Conservation (phyloP, 2,797 vertebrate species). For the Oryzias sinensis region DNA sequence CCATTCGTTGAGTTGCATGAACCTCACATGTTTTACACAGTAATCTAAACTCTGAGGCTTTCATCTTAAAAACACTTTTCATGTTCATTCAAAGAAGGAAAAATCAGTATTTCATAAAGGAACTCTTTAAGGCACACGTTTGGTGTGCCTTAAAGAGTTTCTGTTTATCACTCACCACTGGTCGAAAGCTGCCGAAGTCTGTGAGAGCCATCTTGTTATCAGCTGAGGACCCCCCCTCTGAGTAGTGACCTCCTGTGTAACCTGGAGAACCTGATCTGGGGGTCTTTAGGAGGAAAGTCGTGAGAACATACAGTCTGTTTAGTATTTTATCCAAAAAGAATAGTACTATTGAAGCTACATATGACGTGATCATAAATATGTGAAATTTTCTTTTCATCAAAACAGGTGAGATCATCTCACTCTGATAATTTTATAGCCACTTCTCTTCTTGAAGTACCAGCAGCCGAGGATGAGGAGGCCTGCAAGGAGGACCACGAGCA, state of each 20-base stretch:
- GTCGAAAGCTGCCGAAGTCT: constrained; percentile 77
- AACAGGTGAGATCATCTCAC: constrained; percentile 64
- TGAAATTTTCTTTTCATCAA: not conserved
- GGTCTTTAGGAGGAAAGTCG: constrained; percentile 36
- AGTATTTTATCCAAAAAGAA: no score
- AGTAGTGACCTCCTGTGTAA: constrained; percentile 64
- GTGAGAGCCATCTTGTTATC: constrained; percentile 82
- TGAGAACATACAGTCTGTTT: no score
- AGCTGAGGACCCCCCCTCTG: constrained; percentile 65
- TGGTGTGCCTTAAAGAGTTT: no score
- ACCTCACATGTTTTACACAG: constrained; percentile 49
- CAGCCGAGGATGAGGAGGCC: constrained; percentile 86
- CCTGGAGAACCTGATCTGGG: constrained; percentile 55
- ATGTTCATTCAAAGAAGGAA: not conserved
- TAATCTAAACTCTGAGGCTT: constrained; percentile 22
- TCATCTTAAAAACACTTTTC: constrained; percentile 16
- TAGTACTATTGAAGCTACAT: no score
- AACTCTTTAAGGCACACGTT: no score
- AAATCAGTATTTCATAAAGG: not conserved
- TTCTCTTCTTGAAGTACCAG: constrained; percentile 89
- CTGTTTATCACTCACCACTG: constrained; percentile 73
- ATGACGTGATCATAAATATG: not conserved
- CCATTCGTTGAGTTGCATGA: constrained; percentile 27
- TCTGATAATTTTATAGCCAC: constrained; percentile 86
- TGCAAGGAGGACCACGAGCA: constrained; percentile 85